Percentiles rank a stretch among this genome's conserved stretches.
Evolutionary conservation across 2,888 invertebrate species (phyloP).

Genomic region (Lepidocyrtinus sp.): DNA sequence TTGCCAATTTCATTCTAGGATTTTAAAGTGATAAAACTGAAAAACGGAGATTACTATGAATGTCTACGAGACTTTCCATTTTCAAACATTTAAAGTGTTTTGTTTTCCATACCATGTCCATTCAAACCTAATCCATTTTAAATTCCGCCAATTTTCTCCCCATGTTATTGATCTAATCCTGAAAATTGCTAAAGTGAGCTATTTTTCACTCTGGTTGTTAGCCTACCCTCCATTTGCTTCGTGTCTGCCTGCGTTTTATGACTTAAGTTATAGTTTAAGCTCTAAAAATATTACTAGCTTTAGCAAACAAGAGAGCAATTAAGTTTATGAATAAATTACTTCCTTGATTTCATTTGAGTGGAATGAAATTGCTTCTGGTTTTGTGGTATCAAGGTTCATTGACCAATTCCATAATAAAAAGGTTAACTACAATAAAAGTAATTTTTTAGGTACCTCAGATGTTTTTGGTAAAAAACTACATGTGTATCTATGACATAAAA

Average conservation of each 20-base stretch:
- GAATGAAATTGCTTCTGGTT: too few relatives aligned
- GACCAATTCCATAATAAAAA: too few relatives aligned
- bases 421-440: too few relatives aligned
- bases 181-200: neutral
- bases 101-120: neutral
- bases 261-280: neutral
- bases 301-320: neutral
- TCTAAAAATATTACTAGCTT: neutral
- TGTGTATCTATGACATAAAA: too few relatives aligned
- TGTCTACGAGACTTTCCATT: too few relatives aligned
- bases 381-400: too few relatives aligned
- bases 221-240: neutral
- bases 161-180: constrained; percentile 38
- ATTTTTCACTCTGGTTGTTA: neutral
- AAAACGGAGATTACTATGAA: neutral
- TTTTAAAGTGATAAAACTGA: neutral
- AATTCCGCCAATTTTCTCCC: constrained; percentile 31
- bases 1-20: neutral
- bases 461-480: too few relatives aligned
- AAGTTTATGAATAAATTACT: neutral
- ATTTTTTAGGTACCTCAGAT: too few relatives aligned
- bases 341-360: neutral
- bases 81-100: too few relatives aligned
- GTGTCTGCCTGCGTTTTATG: neutral
- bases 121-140: constrained; percentile 19